Percentiles rank a stretch among this genome's conserved stretches.
phyloP scores from a whole-genome alignment of 2,888 invertebrate species.

The Neoitamus cyanurus region DNA sequence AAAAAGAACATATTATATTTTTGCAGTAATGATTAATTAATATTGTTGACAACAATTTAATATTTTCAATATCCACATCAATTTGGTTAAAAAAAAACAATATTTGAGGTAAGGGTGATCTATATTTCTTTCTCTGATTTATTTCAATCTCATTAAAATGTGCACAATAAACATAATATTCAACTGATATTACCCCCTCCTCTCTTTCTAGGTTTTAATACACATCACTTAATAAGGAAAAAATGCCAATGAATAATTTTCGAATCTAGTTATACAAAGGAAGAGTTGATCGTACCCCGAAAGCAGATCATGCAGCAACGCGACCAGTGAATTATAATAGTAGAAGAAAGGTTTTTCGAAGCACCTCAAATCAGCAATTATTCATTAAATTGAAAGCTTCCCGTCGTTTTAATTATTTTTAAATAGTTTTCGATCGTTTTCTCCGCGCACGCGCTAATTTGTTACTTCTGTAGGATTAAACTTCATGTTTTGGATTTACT shows the following conservation, averaged over 20 bases:
- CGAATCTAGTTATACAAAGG: constrained; percentile 8
- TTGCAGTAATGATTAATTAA: too few relatives aligned
- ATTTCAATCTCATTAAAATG: too few relatives aligned
- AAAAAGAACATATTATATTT: too few relatives aligned
- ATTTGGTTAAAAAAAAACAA: too few relatives aligned
- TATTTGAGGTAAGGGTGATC: too few relatives aligned
- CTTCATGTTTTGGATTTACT: constrained; percentile 33
- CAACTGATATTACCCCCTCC: not conserved
- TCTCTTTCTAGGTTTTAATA: not conserved
- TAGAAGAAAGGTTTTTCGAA: not conserved
- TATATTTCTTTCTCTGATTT: too few relatives aligned
- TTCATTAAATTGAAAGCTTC: not conserved
- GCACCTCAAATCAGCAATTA: not conserved
- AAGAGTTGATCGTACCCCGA: not conserved
- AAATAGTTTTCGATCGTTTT: not conserved
- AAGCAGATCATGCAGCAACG: not conserved
- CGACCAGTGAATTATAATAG: not conserved
- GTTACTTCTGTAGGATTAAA: not conserved
- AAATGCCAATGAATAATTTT: constrained; percentile 15
- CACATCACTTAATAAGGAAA: not conserved
- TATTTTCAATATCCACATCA: too few relatives aligned
- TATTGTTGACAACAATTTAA: too few relatives aligned
- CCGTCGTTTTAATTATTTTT: not conserved
- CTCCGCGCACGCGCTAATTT: not conserved
- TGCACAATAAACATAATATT: not conserved